Evolutionary conservation across 1,140 invertebrate species (phyloP), one percentile per base, ranked within the genome.

Genomic region (Oreohelix idahoensis): DNA sequence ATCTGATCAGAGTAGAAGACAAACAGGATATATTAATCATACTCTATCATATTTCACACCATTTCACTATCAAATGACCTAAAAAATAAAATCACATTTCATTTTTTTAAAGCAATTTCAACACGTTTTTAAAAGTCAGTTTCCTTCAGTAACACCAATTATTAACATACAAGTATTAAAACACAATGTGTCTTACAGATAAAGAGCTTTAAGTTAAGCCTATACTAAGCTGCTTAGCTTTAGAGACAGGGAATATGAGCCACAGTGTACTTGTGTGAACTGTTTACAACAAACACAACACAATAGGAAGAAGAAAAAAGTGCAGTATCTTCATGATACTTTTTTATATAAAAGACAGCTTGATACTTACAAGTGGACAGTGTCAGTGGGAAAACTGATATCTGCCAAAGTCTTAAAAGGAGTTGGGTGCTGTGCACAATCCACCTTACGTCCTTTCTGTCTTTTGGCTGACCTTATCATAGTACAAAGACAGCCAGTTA

Each of bases 321-420:
- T 8, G 10, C 45, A 11, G 17, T 23, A 58, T 23, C 4, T 23
- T 58, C 53, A 58, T 20, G 15, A 45, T 45, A 58, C 17, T 58
- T 4, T 20, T 58, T 20, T 58, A 58, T 23, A 15, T 20, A 4
- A 58, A 2, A 58, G 5, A n/a, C 23, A 58, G 26, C 53, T 58
- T 35, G 20, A 77, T 86, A 86, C 85, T 86, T 79, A 86, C 85
- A 86, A 81, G 39, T 83, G 78, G 39, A 84, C 81, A 51, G 85
- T 86, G 70, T 86, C 85, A n/a, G 71, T 71, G 15, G 85, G 85
- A 45, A 86, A 84, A n/a, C 35, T 76, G n/a, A 84, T 74, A 49
- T 84, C 71, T 0, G 79, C 20, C 11, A 86, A 58, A 11, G 81
- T 75, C 26, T 38, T 84, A 79, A 84, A 84, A n/a, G 85, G 85